Evolutionary conservation across 2,888 invertebrate species (phyloP).

Genomic region (Lycia hirtaria): DNA sequence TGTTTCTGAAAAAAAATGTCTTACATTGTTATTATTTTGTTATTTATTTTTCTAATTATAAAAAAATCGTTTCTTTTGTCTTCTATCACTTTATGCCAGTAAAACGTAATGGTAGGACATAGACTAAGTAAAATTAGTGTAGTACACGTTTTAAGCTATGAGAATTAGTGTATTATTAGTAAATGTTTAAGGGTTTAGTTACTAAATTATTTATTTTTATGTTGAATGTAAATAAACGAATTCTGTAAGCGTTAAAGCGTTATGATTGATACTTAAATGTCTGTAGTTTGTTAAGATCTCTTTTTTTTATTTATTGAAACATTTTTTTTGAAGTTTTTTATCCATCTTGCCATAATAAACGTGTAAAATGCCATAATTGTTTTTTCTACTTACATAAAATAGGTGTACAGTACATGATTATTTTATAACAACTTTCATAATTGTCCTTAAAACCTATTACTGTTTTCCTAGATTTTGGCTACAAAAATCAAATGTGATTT

Average conservation of each 20-base stretch:
- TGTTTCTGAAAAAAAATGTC: constrained; percentile 26
- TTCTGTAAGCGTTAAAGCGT: constrained; percentile 77
- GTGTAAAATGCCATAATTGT: constrained; percentile 42
- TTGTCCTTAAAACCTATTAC: too few relatives aligned
- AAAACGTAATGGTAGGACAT: constrained; percentile 65
- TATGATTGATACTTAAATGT: constrained; percentile 67
- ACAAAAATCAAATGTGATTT: constrained; percentile 36
- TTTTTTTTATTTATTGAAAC: constrained; percentile 63
- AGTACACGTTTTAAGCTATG: constrained; percentile 34
- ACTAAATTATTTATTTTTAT: constrained; percentile 85
- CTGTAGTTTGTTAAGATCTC: constrained; percentile 70
- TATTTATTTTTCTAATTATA: constrained; percentile 82
- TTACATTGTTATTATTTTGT: constrained; percentile 65
- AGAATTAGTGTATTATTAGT: constrained; percentile 73
- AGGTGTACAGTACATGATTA: constrained; percentile 28
- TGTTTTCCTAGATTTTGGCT: constrained; percentile 37
- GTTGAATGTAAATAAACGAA: constrained; percentile 83
- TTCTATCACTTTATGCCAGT: constrained; percentile 75
- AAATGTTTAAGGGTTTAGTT: constrained; percentile 78
- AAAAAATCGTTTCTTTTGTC: constrained; percentile 58
- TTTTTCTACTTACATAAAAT: constrained; percentile 36
- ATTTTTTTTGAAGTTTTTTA: constrained; percentile 34
- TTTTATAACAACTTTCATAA: constrained; percentile 19
- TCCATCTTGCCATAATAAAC: constrained; percentile 49
- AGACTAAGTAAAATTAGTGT: constrained; percentile 42